Evolutionary conservation across 2,888 invertebrate species (phyloP), one percentile per base, ranked within the genome.

Genomic region (Geotrupes spiniger): DNA sequence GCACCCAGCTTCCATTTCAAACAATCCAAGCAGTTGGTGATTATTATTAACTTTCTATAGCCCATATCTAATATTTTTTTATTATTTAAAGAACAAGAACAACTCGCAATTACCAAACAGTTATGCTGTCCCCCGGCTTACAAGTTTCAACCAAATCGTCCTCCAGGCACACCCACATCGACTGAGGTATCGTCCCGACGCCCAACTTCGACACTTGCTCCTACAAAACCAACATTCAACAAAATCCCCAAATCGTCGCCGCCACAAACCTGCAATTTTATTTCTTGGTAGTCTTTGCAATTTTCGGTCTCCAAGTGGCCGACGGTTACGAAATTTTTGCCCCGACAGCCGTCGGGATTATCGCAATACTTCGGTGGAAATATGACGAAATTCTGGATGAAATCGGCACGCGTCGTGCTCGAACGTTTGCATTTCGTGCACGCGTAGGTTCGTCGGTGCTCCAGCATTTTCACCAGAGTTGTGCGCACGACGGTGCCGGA

Each of bases 51-150:
- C n/a, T n/a, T n/a, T n/a, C n/a, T n/a, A n/a, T n/a, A n/a, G n/a
- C n/a, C n/a, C n/a, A n/a, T n/a, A n/a, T n/a, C n/a, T n/a, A n/a
- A n/a, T n/a, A n/a, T n/a, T n/a, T n/a, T 21, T 36, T 26, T 8
- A 41, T n/a, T n/a, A 16, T 3, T 10, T 40, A 17, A n/a, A n/a
- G n/a, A n/a, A n/a, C n/a, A n/a, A n/a, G n/a, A 28, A 1, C 27
- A 42, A 42, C 17, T 38, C 39, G 17, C 28, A 52, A 70, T 68
- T 74, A 92, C 92, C 88, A 87, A 54, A 93, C 81, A 54, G 84
- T 82, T 10, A 93, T 81, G 76, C 89, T 88, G 77, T 94, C 92
- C 1, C 94, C 94, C 42, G 93, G 92, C 71, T 90, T 89, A 68
- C 92, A 92, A 52, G 75, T 75, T 70, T 92, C 92, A 0, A 92